Evolutionary conservation across 2,797 vertebrate species (phyloP).

Genomic region (Taeniopygia guttata): DNA sequence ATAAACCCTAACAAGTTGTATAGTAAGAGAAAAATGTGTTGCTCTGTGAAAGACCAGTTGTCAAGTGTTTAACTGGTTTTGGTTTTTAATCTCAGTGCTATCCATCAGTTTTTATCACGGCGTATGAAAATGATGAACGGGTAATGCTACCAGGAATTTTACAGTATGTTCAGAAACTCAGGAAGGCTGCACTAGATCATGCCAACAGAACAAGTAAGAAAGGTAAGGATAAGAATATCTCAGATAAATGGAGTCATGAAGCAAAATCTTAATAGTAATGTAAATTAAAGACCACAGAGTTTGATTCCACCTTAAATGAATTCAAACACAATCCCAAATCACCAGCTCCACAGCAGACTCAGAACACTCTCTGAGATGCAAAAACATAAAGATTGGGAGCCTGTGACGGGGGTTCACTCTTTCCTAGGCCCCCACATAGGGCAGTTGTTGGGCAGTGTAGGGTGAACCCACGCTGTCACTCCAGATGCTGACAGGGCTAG

Average conservation of each 20-base stretch:
- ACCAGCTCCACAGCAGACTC: not conserved
- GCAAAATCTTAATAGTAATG: not conserved
- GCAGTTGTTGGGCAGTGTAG: not conserved
- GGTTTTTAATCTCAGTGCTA: slow-evolving; percentile 76
- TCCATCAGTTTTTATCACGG: slow-evolving; percentile 90
- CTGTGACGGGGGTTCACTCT: not conserved
- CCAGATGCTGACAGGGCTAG: not conserved
- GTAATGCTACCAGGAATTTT: slow-evolving; percentile 83
- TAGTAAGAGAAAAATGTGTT: not conserved
- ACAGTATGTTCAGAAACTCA: slow-evolving; percentile 81
- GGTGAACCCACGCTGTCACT: not conserved
- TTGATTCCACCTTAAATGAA: not conserved
- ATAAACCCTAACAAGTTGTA: not conserved
- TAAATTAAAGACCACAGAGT: not conserved
- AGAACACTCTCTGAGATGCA: not conserved
- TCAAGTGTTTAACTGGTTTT: not conserved
- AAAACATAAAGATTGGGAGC: not conserved
- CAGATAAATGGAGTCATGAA: not conserved
- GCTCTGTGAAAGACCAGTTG: not conserved
- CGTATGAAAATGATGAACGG: slow-evolving; percentile 84
- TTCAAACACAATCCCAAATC: not conserved
- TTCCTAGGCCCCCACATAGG: not conserved
- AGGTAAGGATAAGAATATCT: slow-evolving; percentile 18
- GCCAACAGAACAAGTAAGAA: slow-evolving; percentile 24
- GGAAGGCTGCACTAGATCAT: slow-evolving; percentile 75